Base-by-base conservation (phyloP, 1,140 invertebrate genomes). In the Drosophila persimilis region DNA sequence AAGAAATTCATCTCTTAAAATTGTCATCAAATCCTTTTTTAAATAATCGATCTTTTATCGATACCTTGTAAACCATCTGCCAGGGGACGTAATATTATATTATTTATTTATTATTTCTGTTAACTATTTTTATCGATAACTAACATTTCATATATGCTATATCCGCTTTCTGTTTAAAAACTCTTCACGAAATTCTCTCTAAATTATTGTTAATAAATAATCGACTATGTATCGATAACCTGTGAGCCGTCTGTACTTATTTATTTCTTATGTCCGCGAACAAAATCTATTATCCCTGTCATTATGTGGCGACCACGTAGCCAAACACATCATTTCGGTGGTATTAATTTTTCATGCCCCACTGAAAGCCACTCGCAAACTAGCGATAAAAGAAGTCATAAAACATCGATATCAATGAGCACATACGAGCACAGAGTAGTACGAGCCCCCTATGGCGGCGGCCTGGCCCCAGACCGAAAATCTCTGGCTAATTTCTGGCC, bases 331-430 rank as follows among this genome's bases (percentile, higher is more conserved):
- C 64, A 57, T 50, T 66, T 26, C 51, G 52, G 39, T 69, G 35
- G 52, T 70, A 65, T 69, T 65, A 56, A 69, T 43, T 69, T 69
- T 69, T 70, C 57, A 69, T 70, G 66, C 39, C 45, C 44, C n/a
- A 41, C 54, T 56, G 54, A 57, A 57, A 46, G 24, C 54, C 9
- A n/a, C 26, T 13, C 24, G 43, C 35, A 39, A 24, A 57, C 51
- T 35, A 52, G 64, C 44, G 51, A 70, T 70, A 70, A 70, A 70
- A 39, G 4, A 50, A 48, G 63, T 48, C 64, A 70, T 70, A 70
- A 70, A 70, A 70, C 66, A 69, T 70, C 66, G 66, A 70, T 70
- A 70, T 70, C 66, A 70, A 70, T 69, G 66, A 70, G 66, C 65
- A 67, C 65, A 69, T 55, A 69, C 67, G 66, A 57, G 65, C 22